Percentiles rank a stretch among this genome's conserved stretches.
phyloP scores from a whole-genome alignment of 2,113 vertebrate species.

The Eurystomus gularis region DNA sequence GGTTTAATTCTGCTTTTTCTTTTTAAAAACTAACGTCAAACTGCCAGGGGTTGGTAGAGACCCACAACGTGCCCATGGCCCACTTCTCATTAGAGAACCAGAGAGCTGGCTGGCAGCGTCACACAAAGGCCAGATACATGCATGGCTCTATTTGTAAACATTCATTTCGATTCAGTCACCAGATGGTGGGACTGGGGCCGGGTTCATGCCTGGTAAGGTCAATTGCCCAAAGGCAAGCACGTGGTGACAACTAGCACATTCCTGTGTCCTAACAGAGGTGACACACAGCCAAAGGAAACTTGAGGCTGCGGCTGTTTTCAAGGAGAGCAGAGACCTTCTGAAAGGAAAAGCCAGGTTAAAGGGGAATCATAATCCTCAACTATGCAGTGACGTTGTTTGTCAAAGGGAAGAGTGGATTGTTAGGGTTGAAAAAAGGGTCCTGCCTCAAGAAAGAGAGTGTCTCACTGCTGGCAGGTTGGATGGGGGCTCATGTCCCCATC shows the following conservation, averaged over 20 bases:
- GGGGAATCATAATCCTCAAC: neutral
- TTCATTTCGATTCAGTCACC: neutral
- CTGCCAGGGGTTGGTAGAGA: neutral
- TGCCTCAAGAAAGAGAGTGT: neutral
- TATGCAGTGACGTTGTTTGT: too few relatives aligned
- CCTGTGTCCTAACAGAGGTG: neutral
- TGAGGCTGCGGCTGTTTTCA: neutral
- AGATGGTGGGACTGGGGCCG: neutral
- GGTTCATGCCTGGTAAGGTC: neutral
- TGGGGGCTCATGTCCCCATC: neutral
- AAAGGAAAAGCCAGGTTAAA: neutral
- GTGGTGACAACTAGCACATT: neutral
- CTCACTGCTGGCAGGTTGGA: neutral
- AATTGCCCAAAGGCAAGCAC: neutral
- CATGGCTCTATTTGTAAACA: neutral
- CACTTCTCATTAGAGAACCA: neutral
- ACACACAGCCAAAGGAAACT: neutral
- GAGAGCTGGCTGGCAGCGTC: neutral
- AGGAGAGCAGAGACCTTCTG: neutral
- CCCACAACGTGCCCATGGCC: neutral
- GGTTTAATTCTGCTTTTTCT: neutral
- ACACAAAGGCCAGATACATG: neutral
- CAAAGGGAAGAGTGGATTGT: neutral
- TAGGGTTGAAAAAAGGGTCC: neutral
- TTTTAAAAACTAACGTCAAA: neutral